Percentiles rank a stretch among this genome's conserved stretches.
Conservation (phyloP, 2,888 invertebrate genomes). For the Lucinisca nassula region DNA sequence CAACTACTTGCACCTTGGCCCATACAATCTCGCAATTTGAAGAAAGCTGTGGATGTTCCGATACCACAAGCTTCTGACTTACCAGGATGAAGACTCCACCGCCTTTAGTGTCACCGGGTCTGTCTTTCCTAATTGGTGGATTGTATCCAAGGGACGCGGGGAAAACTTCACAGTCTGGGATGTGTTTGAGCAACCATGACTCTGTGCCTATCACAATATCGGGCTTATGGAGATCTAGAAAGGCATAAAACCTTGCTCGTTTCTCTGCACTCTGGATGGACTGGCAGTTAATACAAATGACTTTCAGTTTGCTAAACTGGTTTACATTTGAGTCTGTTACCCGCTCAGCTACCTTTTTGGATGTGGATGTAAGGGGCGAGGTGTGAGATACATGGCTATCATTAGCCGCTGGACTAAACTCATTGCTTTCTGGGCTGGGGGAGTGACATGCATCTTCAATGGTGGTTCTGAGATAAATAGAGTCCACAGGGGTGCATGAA, state of each 20-base stretch:
- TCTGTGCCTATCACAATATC: not conserved
- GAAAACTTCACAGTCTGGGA: not conserved
- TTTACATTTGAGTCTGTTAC: not conserved
- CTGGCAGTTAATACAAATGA: not conserved
- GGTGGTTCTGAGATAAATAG: not conserved
- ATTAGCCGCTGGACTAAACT: not conserved
- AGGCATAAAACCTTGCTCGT: not conserved
- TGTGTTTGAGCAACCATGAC: not conserved
- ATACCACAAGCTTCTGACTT: not conserved
- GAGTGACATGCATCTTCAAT: not conserved
- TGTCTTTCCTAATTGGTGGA: not conserved
- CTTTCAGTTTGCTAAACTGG: not conserved
- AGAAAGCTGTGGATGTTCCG: not conserved
- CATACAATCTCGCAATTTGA: conserved; percentile 2
- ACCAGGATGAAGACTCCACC: conserved; percentile 11
- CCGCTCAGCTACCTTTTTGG: too few relatives aligned
- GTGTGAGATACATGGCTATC: not conserved
- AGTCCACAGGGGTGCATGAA: not conserved
- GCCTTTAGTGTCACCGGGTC: not conserved
- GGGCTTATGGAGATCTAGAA: not conserved
- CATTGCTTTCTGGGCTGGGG: not conserved
- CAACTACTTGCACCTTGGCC: not conserved
- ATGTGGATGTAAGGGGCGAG: not conserved
- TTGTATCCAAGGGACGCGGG: not conserved
- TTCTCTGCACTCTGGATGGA: not conserved